Evolutionary conservation across 2,888 invertebrate species (phyloP), one percentile per base, ranked within the genome.

Genomic region (Drosophila macrothrix): DNA sequence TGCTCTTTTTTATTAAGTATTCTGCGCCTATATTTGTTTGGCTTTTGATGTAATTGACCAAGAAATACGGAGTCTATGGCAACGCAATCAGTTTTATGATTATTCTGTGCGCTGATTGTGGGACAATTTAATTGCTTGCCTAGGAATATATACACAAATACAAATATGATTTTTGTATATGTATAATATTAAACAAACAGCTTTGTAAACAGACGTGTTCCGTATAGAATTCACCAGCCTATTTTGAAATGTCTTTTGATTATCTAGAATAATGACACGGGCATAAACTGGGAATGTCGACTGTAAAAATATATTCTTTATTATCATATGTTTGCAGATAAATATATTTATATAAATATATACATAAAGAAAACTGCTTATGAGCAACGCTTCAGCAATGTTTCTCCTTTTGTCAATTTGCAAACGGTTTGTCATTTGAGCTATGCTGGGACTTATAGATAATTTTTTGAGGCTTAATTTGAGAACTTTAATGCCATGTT

Each of bases 31-130:
- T 73, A 63, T 69, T 54, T 74, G 75, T 53, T 66, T 78, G 63
- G 50, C 62, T 67, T 67, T 72, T 67, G 73, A 61, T 73, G 68
- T 78, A 76, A 63, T 72, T 73, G 72, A 59, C 71, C 71, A 72
- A 72, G 72, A 29, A 52, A 62, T 35, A 60, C 37, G 54, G 28
- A 64, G 65, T 60, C 65, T 59, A 65, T 60, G 39, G 71, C 72
- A 59, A 69, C 62, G 70, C 66, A 78, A 78, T 78, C 62, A 58
- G 49, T 58, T 77, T 69, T 55, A 68, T 64, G 60, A 74, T 74
- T 58, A 58, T 62, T 53, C 68, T 68, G 41, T 52, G 55, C 43
- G 28, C 52, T 56, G 68, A 73, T 73, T 73, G 60, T 73, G 72
- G 73, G 72, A 73, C 73, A 73, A 49, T 73, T 55, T 50, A 66